Evolutionary conservation across 1,140 invertebrate species (phyloP).

Genomic region (Drosophila novamexicana): DNA sequence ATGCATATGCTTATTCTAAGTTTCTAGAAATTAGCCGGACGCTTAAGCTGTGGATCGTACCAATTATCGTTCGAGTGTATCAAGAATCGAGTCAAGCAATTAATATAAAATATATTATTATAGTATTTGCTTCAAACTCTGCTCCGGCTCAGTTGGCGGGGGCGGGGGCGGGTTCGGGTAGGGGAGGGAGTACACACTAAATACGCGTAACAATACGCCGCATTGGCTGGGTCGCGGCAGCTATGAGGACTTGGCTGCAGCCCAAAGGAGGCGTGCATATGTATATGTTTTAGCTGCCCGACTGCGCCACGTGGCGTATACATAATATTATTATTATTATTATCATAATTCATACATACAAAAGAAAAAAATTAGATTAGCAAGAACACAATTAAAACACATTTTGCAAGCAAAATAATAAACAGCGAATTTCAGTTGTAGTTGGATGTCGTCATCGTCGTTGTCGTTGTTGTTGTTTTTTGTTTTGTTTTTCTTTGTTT

Average conservation of each 20-base stretch:
- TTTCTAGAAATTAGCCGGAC: constrained; percentile 1
- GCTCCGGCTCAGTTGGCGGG: constrained; percentile 49
- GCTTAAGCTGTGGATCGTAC: neutral
- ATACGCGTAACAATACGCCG: constrained; percentile 43
- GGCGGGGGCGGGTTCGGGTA: constrained; percentile 12
- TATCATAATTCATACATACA: constrained; percentile 64
- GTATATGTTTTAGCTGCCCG: constrained; percentile 53
- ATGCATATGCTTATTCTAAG: neutral
- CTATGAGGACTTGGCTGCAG: constrained; percentile 58
- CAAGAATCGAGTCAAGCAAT: constrained; percentile 18
- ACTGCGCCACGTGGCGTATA: constrained; percentile 51
- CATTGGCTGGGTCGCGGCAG: constrained; percentile 45
- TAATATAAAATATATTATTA: constrained; percentile 34
- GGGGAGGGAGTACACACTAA: constrained; percentile 35
- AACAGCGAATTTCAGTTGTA: constrained; percentile 44
- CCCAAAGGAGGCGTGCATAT: constrained; percentile 24
- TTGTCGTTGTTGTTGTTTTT: neutral
- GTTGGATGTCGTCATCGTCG: constrained; percentile 11
- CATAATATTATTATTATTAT: constrained; percentile 57
- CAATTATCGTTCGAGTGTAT: neutral
- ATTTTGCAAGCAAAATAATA: constrained; percentile 69
- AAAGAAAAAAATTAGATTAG: constrained; percentile 54
- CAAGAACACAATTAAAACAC: constrained; percentile 75
- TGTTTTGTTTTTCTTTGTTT: constrained; percentile 33
- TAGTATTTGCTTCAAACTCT: constrained; percentile 52